Percentiles rank a stretch among this genome's conserved stretches.
Conservation (phyloP, 2,888 invertebrate genomes). For the Salticus scenicus region DNA sequence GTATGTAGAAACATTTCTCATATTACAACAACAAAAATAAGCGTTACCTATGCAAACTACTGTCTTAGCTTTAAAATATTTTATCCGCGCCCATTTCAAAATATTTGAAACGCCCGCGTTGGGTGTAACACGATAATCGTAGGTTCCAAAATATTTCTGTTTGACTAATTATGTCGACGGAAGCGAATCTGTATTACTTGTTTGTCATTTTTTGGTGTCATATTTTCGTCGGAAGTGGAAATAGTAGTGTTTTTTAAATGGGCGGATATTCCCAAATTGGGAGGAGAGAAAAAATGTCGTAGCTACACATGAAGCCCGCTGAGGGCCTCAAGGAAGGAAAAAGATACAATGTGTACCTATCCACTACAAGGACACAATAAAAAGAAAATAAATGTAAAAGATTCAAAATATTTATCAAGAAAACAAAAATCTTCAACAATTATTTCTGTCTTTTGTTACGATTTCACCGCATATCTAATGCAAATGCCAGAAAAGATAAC, state of each 20-base stretch:
- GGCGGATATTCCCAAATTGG: constrained; percentile 1
- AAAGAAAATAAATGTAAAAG: too few relatives aligned
- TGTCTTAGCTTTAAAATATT: neutral
- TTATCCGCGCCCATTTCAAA: neutral
- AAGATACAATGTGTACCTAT: neutral
- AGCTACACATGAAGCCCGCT: neutral
- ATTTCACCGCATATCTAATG: too few relatives aligned
- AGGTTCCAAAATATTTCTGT: neutral
- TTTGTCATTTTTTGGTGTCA: neutral
- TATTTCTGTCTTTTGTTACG: too few relatives aligned
- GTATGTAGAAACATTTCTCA: too few relatives aligned
- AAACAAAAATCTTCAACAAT: too few relatives aligned
- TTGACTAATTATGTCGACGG: constrained; percentile 8
- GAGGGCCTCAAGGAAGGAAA: constrained; percentile 8
- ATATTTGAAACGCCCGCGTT: neutral
- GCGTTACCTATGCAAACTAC: neutral
- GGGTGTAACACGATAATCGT: neutral
- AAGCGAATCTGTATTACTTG: neutral
- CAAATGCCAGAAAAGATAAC: too few relatives aligned
- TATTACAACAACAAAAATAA: neutral
- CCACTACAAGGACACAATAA: neutral
- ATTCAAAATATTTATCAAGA: too few relatives aligned
- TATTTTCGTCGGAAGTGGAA: constrained; percentile 11
- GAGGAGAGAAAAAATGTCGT: constrained; percentile 5
- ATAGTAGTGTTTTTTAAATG: neutral